A percentile compares a stretch with the other conserved stretches of the same genome.
Evolutionary conservation across 1,140 invertebrate genomes (phyloP).

Genomic region (Papilio helenus): DNA sequence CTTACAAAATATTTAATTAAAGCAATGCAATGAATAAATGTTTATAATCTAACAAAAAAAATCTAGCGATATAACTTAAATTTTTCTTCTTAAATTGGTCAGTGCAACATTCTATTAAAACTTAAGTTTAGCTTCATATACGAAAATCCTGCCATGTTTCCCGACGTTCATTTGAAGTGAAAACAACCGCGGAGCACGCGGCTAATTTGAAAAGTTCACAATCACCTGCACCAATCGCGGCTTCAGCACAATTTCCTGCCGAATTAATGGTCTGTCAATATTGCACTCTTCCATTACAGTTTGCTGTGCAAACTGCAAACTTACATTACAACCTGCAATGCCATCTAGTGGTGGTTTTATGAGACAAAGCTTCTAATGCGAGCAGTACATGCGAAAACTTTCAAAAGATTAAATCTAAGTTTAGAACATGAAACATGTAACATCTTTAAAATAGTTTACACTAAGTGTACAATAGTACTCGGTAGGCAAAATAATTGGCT

Average conservation of each 20-base stretch:
- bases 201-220: slow-evolving; percentile 82
- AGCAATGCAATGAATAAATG: background rate
- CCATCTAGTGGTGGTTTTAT: slow-evolving; percentile 74
- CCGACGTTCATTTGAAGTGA: slow-evolving; percentile 64
- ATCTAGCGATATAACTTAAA: background rate
- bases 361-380: slow-evolving; percentile 58
- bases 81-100: background rate
- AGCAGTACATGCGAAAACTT: slow-evolving; percentile 23
- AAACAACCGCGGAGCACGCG: slow-evolving; percentile 72
- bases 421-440: background rate
- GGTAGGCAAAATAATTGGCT: too few relatives aligned
- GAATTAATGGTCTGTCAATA: slow-evolving; percentile 83
- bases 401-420: background rate
- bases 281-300: slow-evolving; percentile 79
- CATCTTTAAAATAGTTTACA: too few relatives aligned
- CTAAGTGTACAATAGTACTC: too few relatives aligned
- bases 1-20: background rate
- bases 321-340: slow-evolving; percentile 73
- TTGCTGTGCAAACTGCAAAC: slow-evolving; percentile 68
- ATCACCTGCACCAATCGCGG: slow-evolving; percentile 75
- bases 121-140: slow-evolving; percentile 42
- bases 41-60: background rate
- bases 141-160: slow-evolving; percentile 47
- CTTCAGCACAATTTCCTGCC: slow-evolving; percentile 81
- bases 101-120: background rate